Evolutionary conservation across 2,797 vertebrate species (phyloP).

Genomic region (Pseudocheirus occidentalis): DNA sequence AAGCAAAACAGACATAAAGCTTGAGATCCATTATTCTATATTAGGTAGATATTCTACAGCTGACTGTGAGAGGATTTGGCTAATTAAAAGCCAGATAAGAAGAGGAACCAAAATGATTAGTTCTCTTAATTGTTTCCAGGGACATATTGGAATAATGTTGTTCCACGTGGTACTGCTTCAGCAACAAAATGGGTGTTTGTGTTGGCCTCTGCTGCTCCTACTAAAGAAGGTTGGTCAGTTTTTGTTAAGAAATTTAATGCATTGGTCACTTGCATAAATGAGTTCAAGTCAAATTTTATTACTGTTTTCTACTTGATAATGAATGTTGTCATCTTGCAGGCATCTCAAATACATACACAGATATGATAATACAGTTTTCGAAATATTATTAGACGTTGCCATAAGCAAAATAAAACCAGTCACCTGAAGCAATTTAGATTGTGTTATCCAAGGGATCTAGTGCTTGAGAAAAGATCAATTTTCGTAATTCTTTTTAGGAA

Average conservation of each 20-base stretch:
- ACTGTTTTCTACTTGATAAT: neutral
- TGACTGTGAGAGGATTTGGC: neutral
- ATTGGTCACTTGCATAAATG: neutral
- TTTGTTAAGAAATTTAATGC: neutral
- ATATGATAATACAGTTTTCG: neutral
- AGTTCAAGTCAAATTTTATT: neutral
- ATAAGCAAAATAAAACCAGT: neutral
- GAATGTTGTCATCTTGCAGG: rapidly evolving
- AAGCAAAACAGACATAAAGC: neutral
- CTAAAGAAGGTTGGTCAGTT: constrained; percentile 88
- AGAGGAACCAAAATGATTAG: neutral
- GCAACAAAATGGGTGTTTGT: constrained; percentile 95
- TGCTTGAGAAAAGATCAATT: neutral
- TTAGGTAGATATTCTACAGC: neutral
- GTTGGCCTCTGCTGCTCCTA: constrained; percentile 90
- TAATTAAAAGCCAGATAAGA: neutral
- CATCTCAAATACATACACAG: neutral
- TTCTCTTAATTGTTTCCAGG: constrained; percentile 83
- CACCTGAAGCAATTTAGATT: neutral
- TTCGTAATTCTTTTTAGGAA: no score
- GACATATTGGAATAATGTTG: constrained; percentile 94
- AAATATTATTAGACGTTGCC: neutral
- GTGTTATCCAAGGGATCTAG: neutral
- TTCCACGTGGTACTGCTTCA: constrained; percentile 95
- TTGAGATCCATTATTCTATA: rapidly evolving